These are phyloP conservation scores for Camponotus vicinus DNA, from an alignment of 1,140 invertebrate genomes.

Conservation along the genomic window DNA sequence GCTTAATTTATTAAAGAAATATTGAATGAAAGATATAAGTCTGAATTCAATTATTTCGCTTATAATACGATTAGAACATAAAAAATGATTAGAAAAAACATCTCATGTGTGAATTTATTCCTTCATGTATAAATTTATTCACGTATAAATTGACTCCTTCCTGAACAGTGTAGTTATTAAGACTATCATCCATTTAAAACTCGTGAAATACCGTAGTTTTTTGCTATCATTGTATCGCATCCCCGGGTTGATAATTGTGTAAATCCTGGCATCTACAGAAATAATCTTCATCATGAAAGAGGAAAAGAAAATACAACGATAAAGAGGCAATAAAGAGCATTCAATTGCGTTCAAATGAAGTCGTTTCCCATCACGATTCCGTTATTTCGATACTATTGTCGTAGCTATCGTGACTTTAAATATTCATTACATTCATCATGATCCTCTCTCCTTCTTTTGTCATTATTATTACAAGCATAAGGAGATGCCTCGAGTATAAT, in stretches of 20 bases:
- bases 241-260: neutral
- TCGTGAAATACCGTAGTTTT: conserved; percentile 18
- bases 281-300: neutral
- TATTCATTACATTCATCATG: neutral
- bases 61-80: neutral
- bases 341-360: conserved; percentile 6
- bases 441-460: neutral
- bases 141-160: neutral
- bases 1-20: neutral
- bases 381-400: conserved; percentile 11
- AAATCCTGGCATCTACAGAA: conserved; percentile 18
- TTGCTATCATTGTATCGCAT: neutral
- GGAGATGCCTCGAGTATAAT: neutral
- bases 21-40: neutral
- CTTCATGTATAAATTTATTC: conserved; percentile 6
- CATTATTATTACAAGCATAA: neutral
- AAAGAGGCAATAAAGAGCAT: conserved; percentile 20
- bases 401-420: conserved; percentile 24
- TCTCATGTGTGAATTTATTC: neutral
- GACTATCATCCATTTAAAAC: neutral
- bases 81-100: neutral
- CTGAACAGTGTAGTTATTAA: neutral
- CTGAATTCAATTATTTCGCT: neutral
- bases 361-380: conserved; percentile 39
- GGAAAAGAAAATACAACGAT: conserved; percentile 18